A percentile compares a stretch with the other conserved stretches of the same genome.
Conservation (phyloP, 2,797 vertebrate genomes). For the Myripristis murdjan region DNA sequence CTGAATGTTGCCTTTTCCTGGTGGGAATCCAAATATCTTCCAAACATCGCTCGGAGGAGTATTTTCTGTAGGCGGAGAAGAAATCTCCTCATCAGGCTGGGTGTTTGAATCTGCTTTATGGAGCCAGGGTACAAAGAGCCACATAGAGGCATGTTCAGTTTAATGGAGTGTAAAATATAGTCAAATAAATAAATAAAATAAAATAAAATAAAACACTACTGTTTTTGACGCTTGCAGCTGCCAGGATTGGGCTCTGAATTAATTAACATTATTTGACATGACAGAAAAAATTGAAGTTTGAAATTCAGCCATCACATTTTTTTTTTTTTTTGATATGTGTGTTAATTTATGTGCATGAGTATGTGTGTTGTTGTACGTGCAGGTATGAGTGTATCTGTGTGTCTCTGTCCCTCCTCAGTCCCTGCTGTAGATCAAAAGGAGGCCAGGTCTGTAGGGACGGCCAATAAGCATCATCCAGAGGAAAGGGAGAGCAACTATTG, state of each 20-base stretch:
- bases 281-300: slow-evolving; percentile 10
- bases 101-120: too few species aligned
- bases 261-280: background rate
- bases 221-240: too few species aligned
- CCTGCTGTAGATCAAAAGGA: slow-evolving; percentile 42
- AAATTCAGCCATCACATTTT: background rate
- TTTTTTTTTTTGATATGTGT: background rate
- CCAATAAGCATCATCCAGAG: slow-evolving; percentile 63
- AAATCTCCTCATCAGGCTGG: too few species aligned
- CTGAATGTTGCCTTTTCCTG: too few species aligned
- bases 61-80: too few species aligned
- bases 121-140: background rate
- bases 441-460: slow-evolving; percentile 57
- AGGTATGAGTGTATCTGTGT: slow-evolving; percentile 1
- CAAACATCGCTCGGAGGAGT: too few species aligned
- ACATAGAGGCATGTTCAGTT: background rate
- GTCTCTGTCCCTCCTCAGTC: slow-evolving; percentile 16
- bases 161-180: background rate
- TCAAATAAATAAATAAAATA: background rate
- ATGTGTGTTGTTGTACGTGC: background rate
- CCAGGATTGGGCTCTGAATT: too few species aligned
- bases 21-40: too few species aligned
- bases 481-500: slow-evolving; percentile 73
- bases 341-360: background rate
- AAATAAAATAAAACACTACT: too few species aligned